These are phyloP conservation scores for Acholoe squamosa DNA, from an alignment of 2,888 invertebrate species.

Conservation along the genomic window DNA sequence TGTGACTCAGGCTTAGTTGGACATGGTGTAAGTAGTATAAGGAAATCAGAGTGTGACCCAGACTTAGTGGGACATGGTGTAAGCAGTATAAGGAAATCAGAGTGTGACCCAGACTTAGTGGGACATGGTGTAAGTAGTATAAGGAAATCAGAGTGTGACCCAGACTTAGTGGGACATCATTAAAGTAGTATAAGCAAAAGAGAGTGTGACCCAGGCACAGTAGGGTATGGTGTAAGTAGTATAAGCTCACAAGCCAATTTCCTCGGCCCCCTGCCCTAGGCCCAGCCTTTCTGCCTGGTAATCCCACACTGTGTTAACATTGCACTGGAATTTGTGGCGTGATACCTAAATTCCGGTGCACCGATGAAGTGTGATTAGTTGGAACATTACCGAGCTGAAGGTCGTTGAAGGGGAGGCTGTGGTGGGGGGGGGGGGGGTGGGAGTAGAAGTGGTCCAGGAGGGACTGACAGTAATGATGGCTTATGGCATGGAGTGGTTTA, in stretches of 20 bases:
- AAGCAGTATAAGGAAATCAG: too few species aligned
- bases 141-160: too few species aligned
- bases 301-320: not conserved
- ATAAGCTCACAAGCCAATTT: not conserved
- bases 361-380: not conserved
- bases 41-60: too few species aligned
- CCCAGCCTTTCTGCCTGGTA: not conserved
- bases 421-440: not conserved
- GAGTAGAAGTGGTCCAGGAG: not conserved
- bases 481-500: not conserved
- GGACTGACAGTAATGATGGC: not conserved
- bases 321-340: not conserved
- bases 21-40: too few species aligned
- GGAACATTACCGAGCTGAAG: too few species aligned
- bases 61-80: too few species aligned
- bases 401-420: not conserved
- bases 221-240: too few species aligned
- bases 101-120: too few species aligned
- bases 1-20: too few species aligned
- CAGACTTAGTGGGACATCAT: too few species aligned
- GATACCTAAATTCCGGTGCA: not conserved
- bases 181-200: not conserved
- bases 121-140: too few species aligned
- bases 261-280: not conserved
- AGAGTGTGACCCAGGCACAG: not conserved